These are phyloP conservation scores for Macropus fuliginosus DNA, from an alignment of 2,797 vertebrate species.

Conservation along the genomic window DNA sequence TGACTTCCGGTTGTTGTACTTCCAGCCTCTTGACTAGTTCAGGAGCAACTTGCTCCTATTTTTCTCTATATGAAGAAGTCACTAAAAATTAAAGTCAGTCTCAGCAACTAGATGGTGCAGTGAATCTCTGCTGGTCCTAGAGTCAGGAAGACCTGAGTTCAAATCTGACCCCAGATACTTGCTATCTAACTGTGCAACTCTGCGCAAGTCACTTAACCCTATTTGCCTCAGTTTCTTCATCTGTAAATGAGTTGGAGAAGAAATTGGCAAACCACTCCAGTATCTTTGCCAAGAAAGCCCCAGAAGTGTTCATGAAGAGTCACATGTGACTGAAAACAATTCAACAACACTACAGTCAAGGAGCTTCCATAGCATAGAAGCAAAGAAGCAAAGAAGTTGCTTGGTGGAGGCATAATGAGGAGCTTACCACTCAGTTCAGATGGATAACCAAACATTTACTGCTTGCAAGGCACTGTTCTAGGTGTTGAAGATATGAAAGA, in stretches of 20 bases:
- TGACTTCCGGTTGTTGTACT: not conserved
- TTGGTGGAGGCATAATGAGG: not conserved
- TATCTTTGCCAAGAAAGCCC: not conserved
- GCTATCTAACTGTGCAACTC: not conserved
- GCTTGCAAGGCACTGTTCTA: not conserved
- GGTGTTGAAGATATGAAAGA: not conserved
- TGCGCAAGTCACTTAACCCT: not conserved
- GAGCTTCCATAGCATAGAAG: not conserved
- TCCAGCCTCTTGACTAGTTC: not conserved
- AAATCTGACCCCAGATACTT: not conserved
- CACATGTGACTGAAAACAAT: not conserved
- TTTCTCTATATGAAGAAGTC: not conserved
- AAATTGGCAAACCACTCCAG: not conserved
- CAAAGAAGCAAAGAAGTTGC: not conserved
- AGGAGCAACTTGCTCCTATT: not conserved
- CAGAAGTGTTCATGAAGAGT: not conserved
- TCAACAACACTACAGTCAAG: not conserved
- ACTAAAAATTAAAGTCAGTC: not conserved
- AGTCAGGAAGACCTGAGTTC: not conserved
- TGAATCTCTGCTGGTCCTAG: rapidly evolving
- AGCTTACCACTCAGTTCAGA: not conserved
- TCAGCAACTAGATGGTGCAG: not conserved
- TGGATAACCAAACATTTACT: not conserved
- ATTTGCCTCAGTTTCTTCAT: not conserved
- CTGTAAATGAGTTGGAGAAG: not conserved